Evolutionary conservation across 2,888 invertebrate genomes (phyloP).

Genomic region (Eucera pruinosa): DNA sequence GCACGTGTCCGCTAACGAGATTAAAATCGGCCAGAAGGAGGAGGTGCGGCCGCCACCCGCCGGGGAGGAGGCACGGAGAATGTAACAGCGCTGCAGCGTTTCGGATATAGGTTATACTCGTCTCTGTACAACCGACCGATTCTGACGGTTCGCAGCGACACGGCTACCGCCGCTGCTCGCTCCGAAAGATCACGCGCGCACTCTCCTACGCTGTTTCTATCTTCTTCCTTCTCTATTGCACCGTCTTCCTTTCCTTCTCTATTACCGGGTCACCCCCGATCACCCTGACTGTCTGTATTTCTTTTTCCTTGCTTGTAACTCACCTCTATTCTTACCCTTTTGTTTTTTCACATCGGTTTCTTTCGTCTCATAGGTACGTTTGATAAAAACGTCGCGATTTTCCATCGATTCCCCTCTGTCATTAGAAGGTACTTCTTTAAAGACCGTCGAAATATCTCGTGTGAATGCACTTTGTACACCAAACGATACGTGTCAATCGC

Average conservation of each 20-base stretch:
- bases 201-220: conserved; percentile 20
- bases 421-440: background rate
- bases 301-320: background rate
- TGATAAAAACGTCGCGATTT: conserved; percentile 1
- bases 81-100: conserved; percentile 84
- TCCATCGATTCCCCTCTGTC: background rate
- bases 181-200: conserved; percentile 38
- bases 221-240: conserved; percentile 3
- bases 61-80: conserved; percentile 88
- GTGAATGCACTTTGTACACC: conserved; percentile 4
- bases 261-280: conserved; percentile 13
- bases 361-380: background rate
- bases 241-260: conserved; percentile 3
- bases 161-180: conserved; percentile 29
- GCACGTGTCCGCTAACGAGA: conserved; percentile 89
- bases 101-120: conserved; percentile 65
- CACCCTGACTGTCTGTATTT: background rate
- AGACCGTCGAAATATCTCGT: background rate
- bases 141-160: conserved; percentile 47
- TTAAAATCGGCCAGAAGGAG: conserved; percentile 88
- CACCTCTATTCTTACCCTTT: conserved; percentile 10
- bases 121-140: conserved; percentile 59
- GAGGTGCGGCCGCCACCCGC: conserved; percentile 84
- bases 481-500: conserved; percentile 11
- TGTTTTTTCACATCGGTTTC: conserved; percentile 7